Conservation (phyloP, 2,113 vertebrate species). For the Lutjanus erythropterus region DNA sequence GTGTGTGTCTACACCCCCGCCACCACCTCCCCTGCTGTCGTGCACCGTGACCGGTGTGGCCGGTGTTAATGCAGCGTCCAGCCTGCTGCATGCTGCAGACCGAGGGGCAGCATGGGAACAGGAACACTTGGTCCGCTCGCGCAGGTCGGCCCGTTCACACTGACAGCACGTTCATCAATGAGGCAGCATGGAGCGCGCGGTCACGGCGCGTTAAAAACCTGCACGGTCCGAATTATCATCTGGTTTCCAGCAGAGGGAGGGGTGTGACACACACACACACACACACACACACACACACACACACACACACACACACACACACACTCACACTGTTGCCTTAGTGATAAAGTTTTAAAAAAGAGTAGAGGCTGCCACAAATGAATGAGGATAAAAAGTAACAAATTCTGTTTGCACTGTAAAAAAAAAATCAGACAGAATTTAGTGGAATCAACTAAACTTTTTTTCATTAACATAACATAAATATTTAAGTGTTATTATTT, state of each 20-base stretch:
- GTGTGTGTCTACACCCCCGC: not conserved
- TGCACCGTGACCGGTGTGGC: slow-evolving; percentile 15
- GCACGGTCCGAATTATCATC: slow-evolving; percentile 71
- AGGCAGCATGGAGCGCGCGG: slow-evolving; percentile 69
- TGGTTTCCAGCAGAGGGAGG: slow-evolving; percentile 25
- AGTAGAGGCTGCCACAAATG: not conserved
- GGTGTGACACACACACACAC: slow-evolving; percentile 8
- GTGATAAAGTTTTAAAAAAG: not conserved
- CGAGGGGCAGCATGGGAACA: slow-evolving; percentile 73
- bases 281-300: not conserved
- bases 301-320: slow-evolving; percentile 10
- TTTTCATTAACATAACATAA: too few species aligned
- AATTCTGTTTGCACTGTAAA: too few species aligned
- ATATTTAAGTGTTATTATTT: too few species aligned
- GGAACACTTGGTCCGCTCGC: slow-evolving; percentile 71
- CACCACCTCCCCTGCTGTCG: not conserved
- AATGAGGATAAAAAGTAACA: too few species aligned
- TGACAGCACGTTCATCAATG: slow-evolving; percentile 70
- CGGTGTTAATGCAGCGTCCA: slow-evolving; percentile 29
- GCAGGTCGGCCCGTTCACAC: slow-evolving; percentile 62
- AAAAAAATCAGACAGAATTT: too few species aligned
- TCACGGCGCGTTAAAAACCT: slow-evolving; percentile 74
- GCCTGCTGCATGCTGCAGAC: slow-evolving; percentile 67
- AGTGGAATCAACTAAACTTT: too few species aligned
- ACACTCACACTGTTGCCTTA: not conserved